A percentile compares a stretch with the other conserved stretches of the same genome.
Evolutionary conservation across 2,888 invertebrate genomes (phyloP).

Genomic region (Tipula unca): DNA sequence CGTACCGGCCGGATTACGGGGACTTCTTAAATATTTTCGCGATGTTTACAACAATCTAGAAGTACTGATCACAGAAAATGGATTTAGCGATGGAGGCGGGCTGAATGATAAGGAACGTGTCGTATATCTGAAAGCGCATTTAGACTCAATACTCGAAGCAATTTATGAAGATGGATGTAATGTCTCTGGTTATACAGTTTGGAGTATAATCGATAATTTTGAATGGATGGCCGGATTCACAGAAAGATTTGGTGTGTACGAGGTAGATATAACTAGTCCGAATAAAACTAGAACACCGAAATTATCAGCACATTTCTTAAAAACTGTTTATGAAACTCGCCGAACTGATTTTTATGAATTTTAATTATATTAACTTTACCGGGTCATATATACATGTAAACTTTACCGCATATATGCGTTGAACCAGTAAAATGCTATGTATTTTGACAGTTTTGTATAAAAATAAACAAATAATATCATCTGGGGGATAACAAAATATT

Average conservation of each 20-base stretch:
- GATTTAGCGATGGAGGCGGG: conserved; percentile 39
- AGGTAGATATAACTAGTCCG: conserved; percentile 54
- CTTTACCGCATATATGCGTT: background rate
- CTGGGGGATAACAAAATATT: background rate
- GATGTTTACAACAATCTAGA: conserved; percentile 24
- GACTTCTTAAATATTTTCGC: conserved; percentile 24
- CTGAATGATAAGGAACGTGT: conserved; percentile 36
- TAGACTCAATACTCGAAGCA: conserved; percentile 44
- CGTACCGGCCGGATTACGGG: conserved; percentile 33
- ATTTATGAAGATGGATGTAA: conserved; percentile 43
- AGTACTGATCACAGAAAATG: conserved; percentile 49
- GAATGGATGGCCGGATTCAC: conserved; percentile 55
- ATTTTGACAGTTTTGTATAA: background rate
- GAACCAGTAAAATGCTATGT: background rate
- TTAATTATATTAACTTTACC: background rate
- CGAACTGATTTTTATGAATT: background rate
- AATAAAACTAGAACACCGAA: conserved; percentile 53
- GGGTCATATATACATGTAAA: background rate
- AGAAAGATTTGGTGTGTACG: conserved; percentile 57
- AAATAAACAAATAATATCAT: background rate
- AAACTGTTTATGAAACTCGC: conserved; percentile 43
- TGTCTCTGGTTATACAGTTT: conserved; percentile 48
- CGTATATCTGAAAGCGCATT: conserved; percentile 31
- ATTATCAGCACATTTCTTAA: conserved; percentile 50
- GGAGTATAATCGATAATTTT: conserved; percentile 58